Conservation (phyloP, 2,888 invertebrate genomes). For the Napeogenes inachia region DNA sequence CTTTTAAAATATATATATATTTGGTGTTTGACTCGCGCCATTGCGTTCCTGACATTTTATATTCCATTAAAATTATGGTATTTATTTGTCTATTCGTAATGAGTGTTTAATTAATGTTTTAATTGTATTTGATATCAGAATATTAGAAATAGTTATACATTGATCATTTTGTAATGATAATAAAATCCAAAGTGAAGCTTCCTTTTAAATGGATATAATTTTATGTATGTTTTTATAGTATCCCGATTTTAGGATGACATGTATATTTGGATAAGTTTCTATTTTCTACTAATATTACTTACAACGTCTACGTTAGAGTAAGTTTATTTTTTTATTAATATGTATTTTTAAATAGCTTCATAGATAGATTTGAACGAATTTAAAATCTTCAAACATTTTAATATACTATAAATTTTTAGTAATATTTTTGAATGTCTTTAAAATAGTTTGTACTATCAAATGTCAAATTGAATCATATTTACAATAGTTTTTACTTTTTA, state of each 20-base stretch:
- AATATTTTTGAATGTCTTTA: too few species aligned
- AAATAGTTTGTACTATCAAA: too few species aligned
- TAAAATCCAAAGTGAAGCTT: conserved; percentile 5
- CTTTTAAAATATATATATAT: too few species aligned
- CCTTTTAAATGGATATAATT: not conserved
- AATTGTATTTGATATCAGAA: not conserved
- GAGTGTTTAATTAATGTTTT: not conserved
- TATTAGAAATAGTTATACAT: not conserved
- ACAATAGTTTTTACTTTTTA: too few species aligned
- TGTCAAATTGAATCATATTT: too few species aligned
- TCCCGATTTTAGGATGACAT: conserved; percentile 9
- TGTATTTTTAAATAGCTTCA: not conserved
- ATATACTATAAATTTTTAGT: too few species aligned
- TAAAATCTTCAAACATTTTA: too few species aligned
- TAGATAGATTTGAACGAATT: too few species aligned
- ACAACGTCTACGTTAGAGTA: conserved; percentile 10
- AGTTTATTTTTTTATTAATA: conserved; percentile 14
- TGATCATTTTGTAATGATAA: not conserved
- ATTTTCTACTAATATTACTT: conserved; percentile 9
- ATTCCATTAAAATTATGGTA: conserved; percentile 1
- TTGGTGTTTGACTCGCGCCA: too few species aligned
- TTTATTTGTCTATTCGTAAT: not conserved
- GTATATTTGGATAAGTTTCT: conserved; percentile 13
- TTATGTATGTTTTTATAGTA: conserved; percentile 6
- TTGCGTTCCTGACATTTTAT: not conserved